Conservation (phyloP, 1,140 invertebrate species). For the Pentalonia nigronervosa region DNA sequence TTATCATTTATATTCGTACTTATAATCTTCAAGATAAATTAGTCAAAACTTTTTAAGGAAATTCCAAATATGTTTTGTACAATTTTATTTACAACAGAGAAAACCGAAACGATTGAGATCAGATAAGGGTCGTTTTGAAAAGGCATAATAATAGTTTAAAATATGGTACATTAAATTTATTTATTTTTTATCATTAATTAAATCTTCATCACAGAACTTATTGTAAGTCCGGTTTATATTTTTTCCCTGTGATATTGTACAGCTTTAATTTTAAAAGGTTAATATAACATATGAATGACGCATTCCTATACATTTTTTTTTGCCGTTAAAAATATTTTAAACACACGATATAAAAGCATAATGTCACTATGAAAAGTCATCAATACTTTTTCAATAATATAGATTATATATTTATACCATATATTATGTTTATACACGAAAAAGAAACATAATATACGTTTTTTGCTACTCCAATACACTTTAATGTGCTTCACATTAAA, state of each 20-base stretch:
- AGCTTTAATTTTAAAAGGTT: neutral
- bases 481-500: conserved; percentile 9
- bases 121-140: neutral
- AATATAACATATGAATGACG: neutral
- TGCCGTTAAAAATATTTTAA: neutral
- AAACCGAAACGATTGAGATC: neutral
- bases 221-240: neutral
- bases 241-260: neutral
- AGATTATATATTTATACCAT: neutral
- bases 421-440: neutral
- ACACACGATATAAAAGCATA: neutral
- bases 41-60: neutral
- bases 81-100: neutral
- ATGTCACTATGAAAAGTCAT: neutral
- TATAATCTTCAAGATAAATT: conserved; percentile 28
- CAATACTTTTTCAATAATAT: neutral
- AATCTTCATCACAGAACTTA: neutral
- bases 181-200: neutral
- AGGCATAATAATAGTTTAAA: neutral
- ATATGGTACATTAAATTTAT: neutral
- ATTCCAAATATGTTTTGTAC: neutral
- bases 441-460: neutral
- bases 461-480: neutral
- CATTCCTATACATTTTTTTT: neutral
- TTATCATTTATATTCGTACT: neutral